Evolutionary conservation across 2,113 vertebrate species (phyloP), one percentile per base, ranked within the genome.

Genomic region (Platycercus adscitus): DNA sequence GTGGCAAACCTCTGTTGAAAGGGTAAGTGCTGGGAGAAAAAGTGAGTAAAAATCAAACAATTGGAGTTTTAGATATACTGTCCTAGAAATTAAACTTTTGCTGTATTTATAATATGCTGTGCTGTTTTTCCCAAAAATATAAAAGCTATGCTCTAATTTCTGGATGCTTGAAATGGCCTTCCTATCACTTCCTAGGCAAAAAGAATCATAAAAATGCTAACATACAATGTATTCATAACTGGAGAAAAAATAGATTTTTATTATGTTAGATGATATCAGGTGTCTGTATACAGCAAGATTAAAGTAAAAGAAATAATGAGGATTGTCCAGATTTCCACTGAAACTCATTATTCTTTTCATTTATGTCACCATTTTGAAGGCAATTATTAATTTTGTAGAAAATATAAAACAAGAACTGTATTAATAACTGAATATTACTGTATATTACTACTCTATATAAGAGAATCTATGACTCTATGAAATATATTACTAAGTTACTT

Each of bases 101-200:
- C 28, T 84, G 37, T 71, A 71, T 58, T 73, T 89, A 3, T 84
- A 93, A 86, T 33, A 64, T 56, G 47, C 7, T 72, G 46, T 71
- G 0, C 2, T 41, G 35, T 52, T 69, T 84, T 18, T 19, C 37
- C 63, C 93, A 94, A 64, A 82, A 75, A n/a, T 23, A 58, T 35
- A 58, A 86, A 49, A 87, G 43, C 37, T 75, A 29, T 49, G 26
- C 66, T 89, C 79, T 66, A 69, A 81, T 83, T 88, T 97, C 66
- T 86, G 89, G 65, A 95, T 94, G 72, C 72, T 93, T 84, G 31
- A 49, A 97, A 93, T 52, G 86, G 77, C 53, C 79, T 95, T 96
- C 37, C 2, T 75, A 50, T 55, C 33, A 65, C 55, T 89, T 96
- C 81, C 58, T 84, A 53, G 58, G 33, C 13, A 86, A 83, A 81